These are phyloP conservation scores for Hoplias malabaricus DNA, from an alignment of 2,113 vertebrate species.

Conservation along the genomic window DNA sequence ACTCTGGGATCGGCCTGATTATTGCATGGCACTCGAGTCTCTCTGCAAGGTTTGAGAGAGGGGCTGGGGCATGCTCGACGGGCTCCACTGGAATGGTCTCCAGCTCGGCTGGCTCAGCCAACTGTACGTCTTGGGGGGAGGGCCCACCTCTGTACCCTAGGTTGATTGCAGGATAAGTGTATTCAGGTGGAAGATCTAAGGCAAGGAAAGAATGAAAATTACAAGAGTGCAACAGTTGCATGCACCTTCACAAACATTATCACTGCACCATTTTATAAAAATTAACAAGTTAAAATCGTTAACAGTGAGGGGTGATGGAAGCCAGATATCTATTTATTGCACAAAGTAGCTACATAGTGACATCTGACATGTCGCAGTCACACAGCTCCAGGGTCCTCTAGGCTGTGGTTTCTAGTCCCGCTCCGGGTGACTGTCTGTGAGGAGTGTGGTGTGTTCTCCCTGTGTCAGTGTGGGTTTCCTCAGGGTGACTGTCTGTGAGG, in stretches of 20 bases:
- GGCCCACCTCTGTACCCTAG: conserved; percentile 79
- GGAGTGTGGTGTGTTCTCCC: too few species aligned
- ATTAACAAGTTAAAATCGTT: too few species aligned
- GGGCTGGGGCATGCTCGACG: conserved; percentile 53
- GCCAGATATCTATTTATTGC: too few species aligned
- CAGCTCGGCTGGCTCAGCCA: conserved; percentile 83
- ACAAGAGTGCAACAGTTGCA: not conserved
- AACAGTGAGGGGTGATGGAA: too few species aligned
- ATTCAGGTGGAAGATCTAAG: conserved; percentile 85
- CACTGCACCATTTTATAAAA: too few species aligned
- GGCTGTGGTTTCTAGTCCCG: too few species aligned
- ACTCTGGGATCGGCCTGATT: conserved; percentile 64
- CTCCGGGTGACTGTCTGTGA: too few species aligned
- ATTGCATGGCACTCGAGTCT: conserved; percentile 64
- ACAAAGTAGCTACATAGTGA: too few species aligned
- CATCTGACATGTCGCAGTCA: too few species aligned
- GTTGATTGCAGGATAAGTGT: conserved; percentile 74
- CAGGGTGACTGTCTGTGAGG: too few species aligned
- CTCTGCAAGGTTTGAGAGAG: conserved; percentile 62
- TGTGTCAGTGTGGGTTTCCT: too few species aligned
- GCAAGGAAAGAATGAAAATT: conserved; percentile 32
- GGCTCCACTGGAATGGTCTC: conserved; percentile 81
- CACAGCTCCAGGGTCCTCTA: too few species aligned
- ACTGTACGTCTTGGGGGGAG: conserved; percentile 72
- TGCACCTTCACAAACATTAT: not conserved